Evolutionary conservation across 2,113 vertebrate genomes (phyloP), one percentile per base, ranked within the genome.

Genomic region (Arvicanthis niloticus): DNA sequence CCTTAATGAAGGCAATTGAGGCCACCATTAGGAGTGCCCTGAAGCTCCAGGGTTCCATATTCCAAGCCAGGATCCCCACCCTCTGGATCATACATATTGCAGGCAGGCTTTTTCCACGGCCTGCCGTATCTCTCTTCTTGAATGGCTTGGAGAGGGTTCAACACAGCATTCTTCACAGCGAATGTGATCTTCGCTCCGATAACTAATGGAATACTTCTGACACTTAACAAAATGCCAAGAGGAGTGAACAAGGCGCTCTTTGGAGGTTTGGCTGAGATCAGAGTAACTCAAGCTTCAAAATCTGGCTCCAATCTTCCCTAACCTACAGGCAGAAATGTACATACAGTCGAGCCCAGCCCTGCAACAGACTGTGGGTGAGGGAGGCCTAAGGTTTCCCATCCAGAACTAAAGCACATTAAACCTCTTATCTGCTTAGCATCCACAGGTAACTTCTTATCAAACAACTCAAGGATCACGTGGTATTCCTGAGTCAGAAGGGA

Each of bases 121-220:
- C 88, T 67, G 26, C 65, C 29, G 0, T 53, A 84, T 93, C 88
- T 76, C 82, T 94, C 97, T 88, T 70, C 88, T 84, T 73, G 95
- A 97, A 93, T 75, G 95, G 62, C 96, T 92, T 97, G 90, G 95
- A 96, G 91, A 85, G 51, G 72, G 58, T 96, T 97, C 96, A 94
- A 82, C 11, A 48, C 88, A 62, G 75, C 73, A 94, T 95, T 96
- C 91, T 96, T 88, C 45, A 85, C 0, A 88, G 97, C 92, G 12
- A 97, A 95, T 92, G 84, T 90, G 95, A 96, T 98, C 96, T 96
- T 85, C 91, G 93, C 96, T 95, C 97, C 96, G 93, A 94, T 97
- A 97, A 96, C 96, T 96, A 97, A 97, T 96, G 96, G 96, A 98
- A 97, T 96, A 96, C 93, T 97, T 98, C 90, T 98, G 97, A 96